Evolutionary conservation across 1,140 invertebrate species (phyloP).

Genomic region (Bombus waltoni): DNA sequence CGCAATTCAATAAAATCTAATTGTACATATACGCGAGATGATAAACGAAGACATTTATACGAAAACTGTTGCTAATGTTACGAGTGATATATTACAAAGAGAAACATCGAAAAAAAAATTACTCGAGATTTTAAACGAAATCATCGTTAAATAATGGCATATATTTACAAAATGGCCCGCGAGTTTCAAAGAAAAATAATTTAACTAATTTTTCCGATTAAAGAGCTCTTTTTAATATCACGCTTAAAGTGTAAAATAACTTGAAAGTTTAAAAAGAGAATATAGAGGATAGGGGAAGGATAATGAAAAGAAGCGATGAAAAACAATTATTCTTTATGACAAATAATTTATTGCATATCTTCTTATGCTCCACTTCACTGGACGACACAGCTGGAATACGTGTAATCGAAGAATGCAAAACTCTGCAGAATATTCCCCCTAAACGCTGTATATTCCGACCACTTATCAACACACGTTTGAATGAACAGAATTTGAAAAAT

Average conservation of each 20-base stretch:
- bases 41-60: not conserved
- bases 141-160: not conserved
- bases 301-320: constrained; percentile 22
- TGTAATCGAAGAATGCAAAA: constrained; percentile 31
- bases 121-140: not conserved
- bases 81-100: not conserved
- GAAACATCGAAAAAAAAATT: not conserved
- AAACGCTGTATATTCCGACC: not conserved
- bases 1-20: not conserved
- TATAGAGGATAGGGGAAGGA: constrained; percentile 18
- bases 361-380: constrained; percentile 46
- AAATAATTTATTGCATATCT: constrained; percentile 60
- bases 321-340: constrained; percentile 36
- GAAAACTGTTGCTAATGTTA: no score
- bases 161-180: not conserved
- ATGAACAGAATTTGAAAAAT: not conserved
- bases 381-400: constrained; percentile 39
- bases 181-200: constrained; percentile 76
- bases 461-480: not conserved
- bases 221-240: not conserved
- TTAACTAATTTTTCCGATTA: not conserved
- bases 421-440: not conserved
- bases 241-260: not conserved
- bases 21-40: not conserved
- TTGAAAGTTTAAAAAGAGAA: not conserved